phyloP scores from a whole-genome alignment of 2,888 invertebrate species.

The Bursaphelenchus okinawaensis region DNA sequence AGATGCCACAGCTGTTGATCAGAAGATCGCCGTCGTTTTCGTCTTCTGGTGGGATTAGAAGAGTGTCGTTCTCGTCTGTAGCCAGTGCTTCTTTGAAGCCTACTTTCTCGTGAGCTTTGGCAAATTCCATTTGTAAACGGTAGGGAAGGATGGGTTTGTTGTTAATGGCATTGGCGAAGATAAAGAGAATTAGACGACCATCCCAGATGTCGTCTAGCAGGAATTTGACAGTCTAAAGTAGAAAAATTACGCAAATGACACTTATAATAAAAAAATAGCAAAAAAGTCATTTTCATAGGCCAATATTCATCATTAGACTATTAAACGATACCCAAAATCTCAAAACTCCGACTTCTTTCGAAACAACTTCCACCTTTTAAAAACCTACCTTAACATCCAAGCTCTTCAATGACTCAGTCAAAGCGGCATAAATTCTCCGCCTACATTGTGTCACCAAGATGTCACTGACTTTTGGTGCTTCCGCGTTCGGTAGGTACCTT shows the following conservation, averaged over 20 bases:
- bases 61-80: conserved; percentile 44
- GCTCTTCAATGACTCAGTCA: conserved; percentile 17
- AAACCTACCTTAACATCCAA: conserved; percentile 12
- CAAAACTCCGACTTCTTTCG: no score
- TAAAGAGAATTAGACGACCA: conserved; percentile 47
- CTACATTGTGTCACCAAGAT: conserved; percentile 6
- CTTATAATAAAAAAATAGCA: conserved; percentile 6
- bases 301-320: no score
- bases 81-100: conserved; percentile 43
- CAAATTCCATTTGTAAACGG: conserved; percentile 51
- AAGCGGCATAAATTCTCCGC: conserved; percentile 35
- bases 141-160: conserved; percentile 40
- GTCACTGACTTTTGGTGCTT: neutral
- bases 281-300: no score
- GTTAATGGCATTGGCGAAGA: conserved; percentile 30
- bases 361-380: no score
- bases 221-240: conserved; percentile 28
- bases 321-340: no score
- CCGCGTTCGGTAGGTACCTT: conserved; percentile 4
- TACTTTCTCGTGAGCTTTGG: conserved; percentile 39
- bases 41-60: conserved; percentile 30
- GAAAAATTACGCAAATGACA: neutral
- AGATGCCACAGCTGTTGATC: conserved; percentile 7
- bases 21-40: neutral
- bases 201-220: conserved; percentile 51